Conservation (phyloP, 2,113 vertebrate genomes). For the Pogonocichla stellata region DNA sequence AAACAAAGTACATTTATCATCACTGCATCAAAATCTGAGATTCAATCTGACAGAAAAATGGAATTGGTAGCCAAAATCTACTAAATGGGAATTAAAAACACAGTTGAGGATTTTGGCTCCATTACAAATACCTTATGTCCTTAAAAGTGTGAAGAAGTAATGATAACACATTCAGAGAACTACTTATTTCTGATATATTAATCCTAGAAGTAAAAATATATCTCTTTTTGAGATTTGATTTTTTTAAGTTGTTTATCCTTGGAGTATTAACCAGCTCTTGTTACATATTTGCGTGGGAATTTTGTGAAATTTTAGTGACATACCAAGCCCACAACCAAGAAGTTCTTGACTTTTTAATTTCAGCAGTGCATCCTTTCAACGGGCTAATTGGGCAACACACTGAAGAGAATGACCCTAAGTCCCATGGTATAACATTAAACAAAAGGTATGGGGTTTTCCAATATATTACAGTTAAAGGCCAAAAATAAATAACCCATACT, state of each 20-base stretch:
- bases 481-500: not conserved
- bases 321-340: not conserved
- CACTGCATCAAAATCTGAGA: not conserved
- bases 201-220: not conserved
- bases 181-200: not conserved
- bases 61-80: not conserved
- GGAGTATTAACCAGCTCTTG: not conserved
- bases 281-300: not conserved
- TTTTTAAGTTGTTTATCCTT: not conserved
- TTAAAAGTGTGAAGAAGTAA: not conserved
- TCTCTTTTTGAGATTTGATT: not conserved
- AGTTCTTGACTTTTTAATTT: not conserved
- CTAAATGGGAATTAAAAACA: not conserved
- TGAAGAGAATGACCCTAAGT: not conserved
- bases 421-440: not conserved
- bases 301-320: not conserved
- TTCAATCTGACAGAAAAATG: not conserved
- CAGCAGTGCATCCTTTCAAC: not conserved
- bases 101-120: not conserved
- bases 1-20: not conserved
- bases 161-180: not conserved
- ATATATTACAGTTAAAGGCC: not conserved
- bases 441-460: not conserved
- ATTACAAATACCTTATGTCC: not conserved
- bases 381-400: not conserved